phyloP scores from a whole-genome alignment of 2,797 vertebrate species.

The Rhincodon typus region DNA sequence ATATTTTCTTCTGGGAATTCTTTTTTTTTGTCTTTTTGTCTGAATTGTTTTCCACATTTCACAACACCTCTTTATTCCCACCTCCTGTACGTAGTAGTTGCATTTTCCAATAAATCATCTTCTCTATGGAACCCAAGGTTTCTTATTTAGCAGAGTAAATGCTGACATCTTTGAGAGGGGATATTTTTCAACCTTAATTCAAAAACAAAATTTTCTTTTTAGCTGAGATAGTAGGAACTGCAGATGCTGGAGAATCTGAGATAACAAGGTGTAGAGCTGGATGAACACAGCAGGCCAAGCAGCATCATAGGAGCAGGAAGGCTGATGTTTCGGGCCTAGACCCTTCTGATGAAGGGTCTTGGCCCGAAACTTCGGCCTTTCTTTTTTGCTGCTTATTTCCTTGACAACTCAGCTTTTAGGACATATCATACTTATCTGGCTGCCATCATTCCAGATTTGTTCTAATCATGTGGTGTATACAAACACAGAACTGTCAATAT shows the following conservation, averaged over 20 bases:
- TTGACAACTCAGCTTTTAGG: not conserved
- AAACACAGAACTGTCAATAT: not conserved
- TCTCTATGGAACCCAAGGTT: not conserved
- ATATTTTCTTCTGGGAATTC: not conserved
- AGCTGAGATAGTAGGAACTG: too few species aligned
- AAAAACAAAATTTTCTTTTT: not conserved
- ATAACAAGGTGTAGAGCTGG: too few species aligned
- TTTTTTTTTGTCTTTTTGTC: not conserved
- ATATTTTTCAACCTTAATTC: not conserved
- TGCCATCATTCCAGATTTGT: not conserved
- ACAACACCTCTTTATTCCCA: not conserved
- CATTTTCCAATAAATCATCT: not conserved
- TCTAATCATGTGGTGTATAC: not conserved
- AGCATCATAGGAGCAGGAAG: too few species aligned
- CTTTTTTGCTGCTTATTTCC: not conserved
- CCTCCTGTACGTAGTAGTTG: not conserved
- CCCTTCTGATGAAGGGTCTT: too few species aligned
- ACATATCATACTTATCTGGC: not conserved
- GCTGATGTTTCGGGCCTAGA: too few species aligned
- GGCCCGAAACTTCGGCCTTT: too few species aligned
- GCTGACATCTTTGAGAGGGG: not conserved
- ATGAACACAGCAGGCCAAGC: too few species aligned
- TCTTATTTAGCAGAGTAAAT: not conserved
- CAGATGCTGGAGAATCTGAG: too few species aligned
- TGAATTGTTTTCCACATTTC: not conserved